Base-by-base conservation (phyloP, 2,797 vertebrate species). In the Helicolenus hilgendorfi region DNA sequence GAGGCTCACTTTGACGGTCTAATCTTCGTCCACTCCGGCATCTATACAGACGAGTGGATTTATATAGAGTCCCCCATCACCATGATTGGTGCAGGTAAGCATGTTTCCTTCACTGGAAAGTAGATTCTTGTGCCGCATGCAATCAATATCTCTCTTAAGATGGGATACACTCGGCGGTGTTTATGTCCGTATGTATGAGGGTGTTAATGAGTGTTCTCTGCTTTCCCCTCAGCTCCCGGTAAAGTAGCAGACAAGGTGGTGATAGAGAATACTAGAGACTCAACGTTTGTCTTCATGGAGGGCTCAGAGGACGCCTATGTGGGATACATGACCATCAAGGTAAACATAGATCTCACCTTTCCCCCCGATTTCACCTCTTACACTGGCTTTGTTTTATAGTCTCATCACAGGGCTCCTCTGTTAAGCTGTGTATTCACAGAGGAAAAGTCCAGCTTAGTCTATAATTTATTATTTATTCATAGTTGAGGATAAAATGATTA, bases 11-110 rank as follows among this genome's bases (percentile, higher is more conserved):
- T 99, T 95, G 99, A 99, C 86, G 99, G 99, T 79, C 98, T 99
- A 85, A 99, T 99, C 95, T 99, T 99, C 91, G 99, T 99, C 96
- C 99, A 99, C 97, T 99, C 99, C 93, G 98, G 99, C 88, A 99
- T 99, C 96, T 99, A 99, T 96, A 99, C 99, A 55, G 99, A 99
- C 88, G 99, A 99, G 96, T 99, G 99, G 99, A 99, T 99, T 96
- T 99, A 99, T 96, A 99, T 99, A 87, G 99, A 99, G 96, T 99
- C 99, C 79, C 99, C 99, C 91, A 99, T 99, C 94, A 99, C 99
- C 73, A 99, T 99, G 99, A 99, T 99, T 70, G 99, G 99, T 89
- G 99, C 99, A 98, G 99, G 99, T 99, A 97, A 92, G 89, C 69
- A 22, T 41, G 63, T 67, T 49, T 8, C 38, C 15, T 13, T 70